Evolutionary conservation across 2,113 vertebrate species (phyloP), one percentile per base, ranked within the genome.

Genomic region (Myotis davidii): DNA sequence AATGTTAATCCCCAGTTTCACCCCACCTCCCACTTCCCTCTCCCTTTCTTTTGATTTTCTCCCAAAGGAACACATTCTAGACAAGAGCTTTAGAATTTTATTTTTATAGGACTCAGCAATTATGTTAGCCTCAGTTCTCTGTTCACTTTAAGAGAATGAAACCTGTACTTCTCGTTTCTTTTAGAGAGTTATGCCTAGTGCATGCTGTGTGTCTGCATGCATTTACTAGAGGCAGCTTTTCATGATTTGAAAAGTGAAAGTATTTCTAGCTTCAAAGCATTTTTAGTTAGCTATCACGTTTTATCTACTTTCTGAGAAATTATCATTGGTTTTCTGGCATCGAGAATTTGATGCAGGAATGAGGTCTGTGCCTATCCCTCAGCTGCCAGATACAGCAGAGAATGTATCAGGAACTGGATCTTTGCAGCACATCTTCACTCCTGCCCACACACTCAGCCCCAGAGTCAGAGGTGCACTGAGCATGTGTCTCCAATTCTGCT

Each of bases 381-480:
- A 17, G 25, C 42, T 32, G 20, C n/a, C 50, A 13, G 25, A 21
- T 76, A 39, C 77, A 59, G 67, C 85, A 59, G 52, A 81, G 34
- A 81, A 18, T 29, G 7, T 70, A 85, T 39, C 42, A 77, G 50
- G 50, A 95, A 12, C n/a, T n/a, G 21, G 5, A 1, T 90, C 45
- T 91, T 77, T 74, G 69, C 89, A 27, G 27, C 42, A 21, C 17
- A 14, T 54, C 20, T 87, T 56, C 32, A 11, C 27, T n/a, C 16
- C 21, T 16, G 0, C 27, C 76, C 32, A 48, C 9, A 48, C 4
- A 32, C 54, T 67, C 23, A n/a, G 50, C 74, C 27, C 87, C 16
- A 48, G 79, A 77, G 86, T 50, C 72, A 95, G 91, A 93, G 96
- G 70, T 73, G n/a, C 59, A 10, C 65, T 25, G 32, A 81, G 64